Evolutionary conservation across 2,888 invertebrate genomes (phyloP).

Genomic region (Cryptocephalus moraei): DNA sequence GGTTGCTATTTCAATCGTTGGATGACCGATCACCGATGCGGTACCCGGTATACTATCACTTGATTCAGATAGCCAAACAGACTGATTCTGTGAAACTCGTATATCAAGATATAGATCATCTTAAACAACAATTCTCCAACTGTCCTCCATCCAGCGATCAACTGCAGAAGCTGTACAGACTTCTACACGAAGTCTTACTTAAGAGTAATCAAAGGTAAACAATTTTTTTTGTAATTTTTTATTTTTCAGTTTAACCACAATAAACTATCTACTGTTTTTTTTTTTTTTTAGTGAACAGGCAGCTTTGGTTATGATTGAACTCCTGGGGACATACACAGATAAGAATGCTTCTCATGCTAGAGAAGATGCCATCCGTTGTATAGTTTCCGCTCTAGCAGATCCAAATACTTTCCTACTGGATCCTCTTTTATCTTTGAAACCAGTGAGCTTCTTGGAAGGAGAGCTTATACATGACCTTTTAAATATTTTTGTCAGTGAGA

Average conservation of each 20-base stretch:
- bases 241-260: background rate
- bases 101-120: slow-evolving; percentile 72
- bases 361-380: slow-evolving; percentile 94
- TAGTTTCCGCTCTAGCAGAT: slow-evolving; percentile 89
- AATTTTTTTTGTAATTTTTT: background rate
- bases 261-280: background rate
- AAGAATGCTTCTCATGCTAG: slow-evolving; percentile 95
- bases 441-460: slow-evolving; percentile 89
- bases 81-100: slow-evolving; percentile 79
- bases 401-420: slow-evolving; percentile 93
- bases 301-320: slow-evolving; percentile 93
- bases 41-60: slow-evolving; percentile 87
- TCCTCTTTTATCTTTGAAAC: slow-evolving; percentile 85
- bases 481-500: slow-evolving; percentile 91
- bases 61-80: slow-evolving; percentile 80
- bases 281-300: slow-evolving; percentile 65
- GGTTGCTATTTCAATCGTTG: slow-evolving; percentile 86
- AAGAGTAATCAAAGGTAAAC: slow-evolving; percentile 73
- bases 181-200: slow-evolving; percentile 79
- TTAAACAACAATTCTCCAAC: slow-evolving; percentile 68
- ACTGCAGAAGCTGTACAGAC: slow-evolving; percentile 81
- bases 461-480: slow-evolving; percentile 91
- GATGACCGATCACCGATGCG: slow-evolving; percentile 74
- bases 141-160: slow-evolving; percentile 80
- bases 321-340: slow-evolving; percentile 91